These are phyloP conservation scores for Latrodectus geometricus DNA, from an alignment of 1,140 invertebrate genomes.

Conservation along the genomic window DNA sequence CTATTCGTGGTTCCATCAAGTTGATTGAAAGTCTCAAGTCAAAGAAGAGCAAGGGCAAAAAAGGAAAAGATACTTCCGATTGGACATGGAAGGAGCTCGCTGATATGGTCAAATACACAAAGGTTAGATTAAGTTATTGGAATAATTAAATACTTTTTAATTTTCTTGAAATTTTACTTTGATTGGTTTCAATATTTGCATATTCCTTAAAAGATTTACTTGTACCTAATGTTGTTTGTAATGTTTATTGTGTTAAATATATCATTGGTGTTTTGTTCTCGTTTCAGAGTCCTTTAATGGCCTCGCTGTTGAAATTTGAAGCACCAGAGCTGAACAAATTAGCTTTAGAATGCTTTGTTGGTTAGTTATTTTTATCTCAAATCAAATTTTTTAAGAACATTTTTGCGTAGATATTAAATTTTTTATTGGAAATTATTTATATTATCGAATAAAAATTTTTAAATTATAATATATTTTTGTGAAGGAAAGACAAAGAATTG, in stretches of 20 bases:
- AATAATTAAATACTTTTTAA: neutral
- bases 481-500: too few relatives aligned
- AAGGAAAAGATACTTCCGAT: conserved; percentile 67
- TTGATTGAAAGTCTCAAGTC: conserved; percentile 77
- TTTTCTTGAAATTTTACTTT: neutral
- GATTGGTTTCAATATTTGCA: neutral
- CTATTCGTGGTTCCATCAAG: conserved; percentile 78
- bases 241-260: neutral
- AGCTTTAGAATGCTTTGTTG: conserved; percentile 91
- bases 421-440: too few relatives aligned
- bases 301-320: conserved; percentile 87
- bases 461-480: too few relatives aligned
- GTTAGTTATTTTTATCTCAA: conserved; percentile 65
- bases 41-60: conserved; percentile 67
- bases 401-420: too few relatives aligned
- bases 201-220: neutral
- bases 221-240: neutral
- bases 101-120: conserved; percentile 94
- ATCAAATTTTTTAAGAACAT: too few relatives aligned
- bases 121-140: conserved; percentile 68
- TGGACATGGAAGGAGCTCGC: conserved; percentile 96
- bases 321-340: conserved; percentile 83
- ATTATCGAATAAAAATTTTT: too few relatives aligned
- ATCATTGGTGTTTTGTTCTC: neutral
- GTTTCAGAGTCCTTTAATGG: conserved; percentile 74